Percentiles rank a stretch among this genome's conserved stretches.
Evolutionary conservation across 2,888 invertebrate genomes (phyloP).

Genomic region (Quadroppia sp.): DNA sequence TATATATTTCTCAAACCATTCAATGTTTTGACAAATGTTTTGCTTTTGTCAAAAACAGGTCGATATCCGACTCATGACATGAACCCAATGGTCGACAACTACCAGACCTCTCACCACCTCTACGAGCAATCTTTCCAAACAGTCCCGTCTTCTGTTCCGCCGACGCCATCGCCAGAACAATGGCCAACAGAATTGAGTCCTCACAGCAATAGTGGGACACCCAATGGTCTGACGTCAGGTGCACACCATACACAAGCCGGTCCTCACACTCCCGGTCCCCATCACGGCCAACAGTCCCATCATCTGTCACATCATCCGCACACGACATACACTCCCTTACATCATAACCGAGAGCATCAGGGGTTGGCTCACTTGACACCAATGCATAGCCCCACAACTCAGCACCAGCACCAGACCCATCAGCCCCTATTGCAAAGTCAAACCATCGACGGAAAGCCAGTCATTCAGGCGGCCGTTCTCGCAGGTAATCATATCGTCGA

Average conservation of each 20-base stretch:
- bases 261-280: slow-evolving; percentile 11
- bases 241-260: slow-evolving; percentile 25
- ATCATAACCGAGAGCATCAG: slow-evolving; percentile 46
- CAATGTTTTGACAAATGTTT: background rate
- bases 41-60: slow-evolving; percentile 36
- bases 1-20: background rate
- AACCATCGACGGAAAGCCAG: slow-evolving; percentile 57
- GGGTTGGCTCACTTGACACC: slow-evolving; percentile 10
- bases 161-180: slow-evolving; percentile 47
- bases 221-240: slow-evolving; percentile 16
- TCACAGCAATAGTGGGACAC: slow-evolving; percentile 43
- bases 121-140: slow-evolving; percentile 63
- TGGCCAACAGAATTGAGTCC: slow-evolving; percentile 47
- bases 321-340: slow-evolving; percentile 38
- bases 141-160: slow-evolving; percentile 63
- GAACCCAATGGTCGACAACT: slow-evolving; percentile 48
- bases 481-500: slow-evolving; percentile 53
- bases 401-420: slow-evolving; percentile 36
- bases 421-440: slow-evolving; percentile 40
- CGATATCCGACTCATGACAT: slow-evolving; percentile 48
- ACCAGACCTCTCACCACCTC: slow-evolving; percentile 44
- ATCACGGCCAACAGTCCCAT: slow-evolving; percentile 48
- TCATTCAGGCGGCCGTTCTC: slow-evolving; percentile 62
- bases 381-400: slow-evolving; percentile 30
- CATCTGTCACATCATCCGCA: slow-evolving; percentile 44